Base-by-base conservation (phyloP, 2,888 invertebrate species). In the Candidula unifasciata region DNA sequence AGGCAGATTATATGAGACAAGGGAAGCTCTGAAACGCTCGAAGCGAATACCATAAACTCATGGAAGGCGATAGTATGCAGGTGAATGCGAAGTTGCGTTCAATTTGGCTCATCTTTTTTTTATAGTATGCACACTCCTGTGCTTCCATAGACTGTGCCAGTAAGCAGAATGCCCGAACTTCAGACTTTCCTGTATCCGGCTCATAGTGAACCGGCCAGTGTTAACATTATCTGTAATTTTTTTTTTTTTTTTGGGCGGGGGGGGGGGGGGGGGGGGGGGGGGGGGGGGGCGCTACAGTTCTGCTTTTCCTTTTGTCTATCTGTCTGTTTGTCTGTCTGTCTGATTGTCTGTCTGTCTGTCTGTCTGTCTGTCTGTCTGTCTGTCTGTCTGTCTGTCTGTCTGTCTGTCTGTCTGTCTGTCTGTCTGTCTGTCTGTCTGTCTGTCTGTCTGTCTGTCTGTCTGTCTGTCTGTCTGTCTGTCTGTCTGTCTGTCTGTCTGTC, bases 61-160 rank as follows among this genome's bases (percentile, higher is more conserved):
- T 71, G 44, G 44, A 44, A 71, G 3, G 71, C 37, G 71, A 71
- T 71, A 24, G 37, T 37, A 44, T 71, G 71, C 71, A 44, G 37
- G n/a, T 71, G 71, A 71, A 8, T 24, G 24, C 44, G 1, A 24
- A 10, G 44, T 37, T 71, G 71, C 37, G 37, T 37, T n/a, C 71
- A 71, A 2, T 37, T 44, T 44, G 21, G 71, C 37, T 35, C 71
- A 44, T 24, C 71, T 5, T 71, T 35, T 69, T 69, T 71, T 71
- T 71, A 44, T n/a, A 5, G 71, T n/a, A 24, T 5, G 44, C 18
- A 18, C 27, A 21, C 33, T 33, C 69, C 33, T 33, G 33, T 21
- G 33, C 13, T 33, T 44, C 18, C 37, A 16, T n/a, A 44, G 71
- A 18, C 37, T 1, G 10, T 3, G 16, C 35, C 30, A n/a, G 27